These are phyloP conservation scores for Pachyrhynchus sulphureomaculatus DNA, from an alignment of 1,140 invertebrate species.

Conservation along the genomic window DNA sequence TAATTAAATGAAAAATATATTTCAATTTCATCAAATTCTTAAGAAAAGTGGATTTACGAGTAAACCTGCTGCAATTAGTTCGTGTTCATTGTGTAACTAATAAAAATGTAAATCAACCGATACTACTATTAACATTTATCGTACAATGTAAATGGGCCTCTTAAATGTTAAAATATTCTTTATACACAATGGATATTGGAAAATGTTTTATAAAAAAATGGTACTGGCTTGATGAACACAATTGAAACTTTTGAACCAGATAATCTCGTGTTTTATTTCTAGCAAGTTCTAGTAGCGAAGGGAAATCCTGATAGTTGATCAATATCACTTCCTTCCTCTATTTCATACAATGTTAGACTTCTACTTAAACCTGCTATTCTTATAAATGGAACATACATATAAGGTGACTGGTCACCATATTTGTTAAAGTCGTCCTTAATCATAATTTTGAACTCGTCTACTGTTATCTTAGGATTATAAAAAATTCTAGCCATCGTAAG, in stretches of 20 bases:
- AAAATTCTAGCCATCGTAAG: constrained; percentile 3
- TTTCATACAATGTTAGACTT: no score
- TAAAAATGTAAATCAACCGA: no score
- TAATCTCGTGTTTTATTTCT: constrained; percentile 15
- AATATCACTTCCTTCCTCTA: no score
- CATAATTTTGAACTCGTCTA: constrained; percentile 2
- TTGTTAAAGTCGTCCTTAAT: background rate
- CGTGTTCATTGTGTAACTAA: no score
- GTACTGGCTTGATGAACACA: constrained; percentile 4
- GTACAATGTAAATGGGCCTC: background rate
- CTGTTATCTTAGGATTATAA: constrained; percentile 6
- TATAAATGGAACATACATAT: constrained; percentile 1
- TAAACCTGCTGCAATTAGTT: no score
- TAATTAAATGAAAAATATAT: no score
- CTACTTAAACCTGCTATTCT: background rate
- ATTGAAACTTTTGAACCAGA: constrained; percentile 5
- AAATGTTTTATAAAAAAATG: constrained; percentile 11
- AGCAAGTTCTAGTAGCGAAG: constrained; percentile 19
- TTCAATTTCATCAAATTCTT: no score
- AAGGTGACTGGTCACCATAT: background rate
- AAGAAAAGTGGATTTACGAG: no score
- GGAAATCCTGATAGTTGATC: no score
- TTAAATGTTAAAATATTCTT: constrained; percentile 14
- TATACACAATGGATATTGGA: constrained; percentile 1
- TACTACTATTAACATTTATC: no score